phyloP scores from a whole-genome alignment of 2,797 vertebrate species.

The Neolamprologus multifasciatus region DNA sequence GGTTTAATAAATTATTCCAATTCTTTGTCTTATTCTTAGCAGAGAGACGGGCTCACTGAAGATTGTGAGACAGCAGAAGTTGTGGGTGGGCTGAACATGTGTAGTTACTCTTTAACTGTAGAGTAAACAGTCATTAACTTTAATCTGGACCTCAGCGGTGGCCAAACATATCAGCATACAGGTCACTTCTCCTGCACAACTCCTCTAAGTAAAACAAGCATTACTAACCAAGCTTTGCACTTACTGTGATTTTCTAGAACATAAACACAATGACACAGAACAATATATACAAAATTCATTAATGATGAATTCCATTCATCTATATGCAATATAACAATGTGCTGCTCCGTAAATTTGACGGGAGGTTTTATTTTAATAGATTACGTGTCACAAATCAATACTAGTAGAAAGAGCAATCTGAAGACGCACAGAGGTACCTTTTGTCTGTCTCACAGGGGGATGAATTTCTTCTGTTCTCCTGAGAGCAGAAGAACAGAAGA shows the following conservation, averaged over 20 bases:
- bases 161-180: neutral
- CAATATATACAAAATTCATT: neutral
- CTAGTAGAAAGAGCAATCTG: neutral
- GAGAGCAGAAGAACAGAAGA: neutral
- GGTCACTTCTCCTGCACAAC: neutral
- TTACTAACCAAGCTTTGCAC: neutral
- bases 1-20: neutral
- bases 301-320: neutral
- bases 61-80: neutral
- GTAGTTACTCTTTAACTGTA: conserved; percentile 52
- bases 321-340: neutral
- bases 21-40: neutral
- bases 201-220: neutral
- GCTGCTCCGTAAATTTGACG: neutral
- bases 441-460: neutral
- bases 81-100: neutral
- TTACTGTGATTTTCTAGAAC: neutral
- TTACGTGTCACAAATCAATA: neutral
- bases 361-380: neutral
- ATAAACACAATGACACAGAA: neutral
- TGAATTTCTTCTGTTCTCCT: neutral
- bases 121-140: conserved; percentile 32
- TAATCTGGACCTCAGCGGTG: neutral
- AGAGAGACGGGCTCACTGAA: neutral
- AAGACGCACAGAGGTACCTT: neutral